A percentile compares a stretch with the other conserved stretches of the same genome.
These are phyloP conservation scores for Bunonema sp. DNA, from an alignment of 2,888 invertebrate genomes.

Conservation along the genomic window DNA sequence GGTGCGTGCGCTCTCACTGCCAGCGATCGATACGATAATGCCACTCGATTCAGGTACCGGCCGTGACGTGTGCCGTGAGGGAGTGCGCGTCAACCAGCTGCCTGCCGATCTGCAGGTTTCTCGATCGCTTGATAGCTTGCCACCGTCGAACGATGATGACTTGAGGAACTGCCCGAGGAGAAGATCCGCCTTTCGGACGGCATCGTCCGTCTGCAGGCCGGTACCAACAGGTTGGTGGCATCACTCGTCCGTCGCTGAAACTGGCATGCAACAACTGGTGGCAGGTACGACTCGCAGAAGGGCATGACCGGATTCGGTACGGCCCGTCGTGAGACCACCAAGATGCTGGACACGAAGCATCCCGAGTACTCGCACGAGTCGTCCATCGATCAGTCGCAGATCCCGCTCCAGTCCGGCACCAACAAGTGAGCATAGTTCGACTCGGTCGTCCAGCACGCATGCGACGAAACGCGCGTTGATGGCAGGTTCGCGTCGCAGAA, in stretches of 20 bases:
- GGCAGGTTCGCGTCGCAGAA: slow-evolving; percentile 40
- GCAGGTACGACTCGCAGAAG: slow-evolving; percentile 43
- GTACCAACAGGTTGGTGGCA: slow-evolving; percentile 29
- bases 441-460: background rate
- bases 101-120: slow-evolving; percentile 34
- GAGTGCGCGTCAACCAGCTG: slow-evolving; percentile 26
- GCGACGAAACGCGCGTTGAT: background rate
- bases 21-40: no score
- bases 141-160: background rate
- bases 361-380: slow-evolving; percentile 43
- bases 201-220: slow-evolving; percentile 44
- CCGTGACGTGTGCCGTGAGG: slow-evolving; percentile 44
- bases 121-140: no score
- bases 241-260: background rate
- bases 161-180: slow-evolving; percentile 43
- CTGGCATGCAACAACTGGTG: background rate
- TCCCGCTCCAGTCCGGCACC: slow-evolving; percentile 43
- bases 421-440: slow-evolving; percentile 17
- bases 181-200: slow-evolving; percentile 43
- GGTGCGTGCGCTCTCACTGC: no score
- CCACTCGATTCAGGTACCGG: no score
- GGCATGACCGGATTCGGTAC: slow-evolving; percentile 44
- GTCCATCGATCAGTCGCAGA: slow-evolving; percentile 41
- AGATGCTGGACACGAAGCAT: slow-evolving; percentile 43
- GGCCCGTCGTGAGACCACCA: slow-evolving; percentile 42